A percentile compares a stretch with the other conserved stretches of the same genome.
Evolutionary conservation across 2,888 invertebrate species (phyloP).

Genomic region (Sialis fuliginosa): DNA sequence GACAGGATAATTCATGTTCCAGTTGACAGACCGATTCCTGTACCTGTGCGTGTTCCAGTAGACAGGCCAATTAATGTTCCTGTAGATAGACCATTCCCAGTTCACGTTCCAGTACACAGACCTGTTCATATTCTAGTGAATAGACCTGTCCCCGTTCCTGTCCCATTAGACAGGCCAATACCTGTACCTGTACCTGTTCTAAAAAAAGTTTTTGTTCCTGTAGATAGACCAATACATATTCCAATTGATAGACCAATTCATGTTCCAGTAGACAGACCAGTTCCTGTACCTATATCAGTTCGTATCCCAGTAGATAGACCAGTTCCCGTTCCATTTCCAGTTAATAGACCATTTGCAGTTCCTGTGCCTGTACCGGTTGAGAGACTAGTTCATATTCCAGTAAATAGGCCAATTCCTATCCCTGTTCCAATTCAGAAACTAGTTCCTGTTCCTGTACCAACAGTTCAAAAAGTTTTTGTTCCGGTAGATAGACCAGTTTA

Average conservation of each 20-base stretch:
- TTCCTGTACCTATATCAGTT: slow-evolving; percentile 36
- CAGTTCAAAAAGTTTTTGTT: slow-evolving; percentile 38
- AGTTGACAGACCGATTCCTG: slow-evolving; percentile 24
- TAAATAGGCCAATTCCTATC: slow-evolving; percentile 14
- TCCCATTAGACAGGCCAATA: slow-evolving; percentile 21
- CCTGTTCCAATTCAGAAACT: slow-evolving; percentile 8
- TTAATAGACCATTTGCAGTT: slow-evolving; percentile 13
- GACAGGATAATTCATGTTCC: slow-evolving; percentile 33
- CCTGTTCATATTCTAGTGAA: slow-evolving; percentile 33
- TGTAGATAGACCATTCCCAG: slow-evolving; percentile 29
- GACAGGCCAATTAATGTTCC: slow-evolving; percentile 26
- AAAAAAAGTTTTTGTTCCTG: neutral
- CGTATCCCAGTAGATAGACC: slow-evolving; percentile 39
- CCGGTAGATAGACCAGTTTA: slow-evolving; percentile 31
- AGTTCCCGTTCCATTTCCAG: slow-evolving; percentile 21
- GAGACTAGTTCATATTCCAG: slow-evolving; percentile 1
- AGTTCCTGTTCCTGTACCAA: slow-evolving; percentile 25
- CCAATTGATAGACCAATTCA: slow-evolving; percentile 26
- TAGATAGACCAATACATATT: slow-evolving; percentile 16
- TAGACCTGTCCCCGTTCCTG: slow-evolving; percentile 32
- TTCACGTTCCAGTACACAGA: slow-evolving; percentile 20
- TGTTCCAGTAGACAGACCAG: slow-evolving; percentile 35
- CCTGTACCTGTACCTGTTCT: slow-evolving; percentile 12
- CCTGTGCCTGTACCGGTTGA: slow-evolving; percentile 15
- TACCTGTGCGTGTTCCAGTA: slow-evolving; percentile 8